These are phyloP conservation scores for Mimachlamys varia DNA, from an alignment of 2,888 invertebrate genomes.

Conservation along the genomic window DNA sequence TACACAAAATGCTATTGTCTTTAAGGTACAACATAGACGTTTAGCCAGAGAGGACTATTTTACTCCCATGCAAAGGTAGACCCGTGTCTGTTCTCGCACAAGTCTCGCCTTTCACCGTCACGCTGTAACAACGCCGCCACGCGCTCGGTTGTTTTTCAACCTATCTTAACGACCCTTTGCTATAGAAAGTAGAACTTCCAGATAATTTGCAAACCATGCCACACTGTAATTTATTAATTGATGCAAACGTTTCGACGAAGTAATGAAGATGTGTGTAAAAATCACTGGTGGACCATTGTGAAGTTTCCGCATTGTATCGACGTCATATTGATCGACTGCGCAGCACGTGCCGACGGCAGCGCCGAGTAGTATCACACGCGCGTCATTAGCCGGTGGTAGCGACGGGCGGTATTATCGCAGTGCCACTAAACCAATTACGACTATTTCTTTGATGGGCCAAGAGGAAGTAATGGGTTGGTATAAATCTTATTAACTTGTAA, in stretches of 20 bases:
- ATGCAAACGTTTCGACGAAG: conserved; percentile 25
- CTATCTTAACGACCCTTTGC: background rate
- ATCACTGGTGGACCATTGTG: conserved; percentile 31
- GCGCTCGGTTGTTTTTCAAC: background rate
- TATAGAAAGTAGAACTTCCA: conserved; percentile 21
- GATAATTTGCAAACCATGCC: conserved; percentile 18
- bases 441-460: conserved; percentile 45
- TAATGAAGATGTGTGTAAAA: conserved; percentile 36
- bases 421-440: conserved; percentile 37
- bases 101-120: conserved; percentile 15
- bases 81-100: background rate
- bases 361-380: conserved; percentile 37
- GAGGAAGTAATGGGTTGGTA: conserved; percentile 37
- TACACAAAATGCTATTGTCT: background rate
- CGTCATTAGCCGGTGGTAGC: conserved; percentile 36
- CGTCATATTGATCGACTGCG: conserved; percentile 28
- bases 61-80: background rate
- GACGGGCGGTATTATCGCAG: conserved; percentile 34
- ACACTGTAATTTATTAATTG: conserved; percentile 25
- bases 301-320: conserved; percentile 31
- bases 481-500: conserved; percentile 48
- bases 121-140: background rate
- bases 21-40: background rate
- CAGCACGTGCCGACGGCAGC: conserved; percentile 36
- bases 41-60: background rate